Percentiles rank a stretch among this genome's conserved stretches.
Conservation (phyloP, 2,888 invertebrate species). For the Ophion ventricosus region DNA sequence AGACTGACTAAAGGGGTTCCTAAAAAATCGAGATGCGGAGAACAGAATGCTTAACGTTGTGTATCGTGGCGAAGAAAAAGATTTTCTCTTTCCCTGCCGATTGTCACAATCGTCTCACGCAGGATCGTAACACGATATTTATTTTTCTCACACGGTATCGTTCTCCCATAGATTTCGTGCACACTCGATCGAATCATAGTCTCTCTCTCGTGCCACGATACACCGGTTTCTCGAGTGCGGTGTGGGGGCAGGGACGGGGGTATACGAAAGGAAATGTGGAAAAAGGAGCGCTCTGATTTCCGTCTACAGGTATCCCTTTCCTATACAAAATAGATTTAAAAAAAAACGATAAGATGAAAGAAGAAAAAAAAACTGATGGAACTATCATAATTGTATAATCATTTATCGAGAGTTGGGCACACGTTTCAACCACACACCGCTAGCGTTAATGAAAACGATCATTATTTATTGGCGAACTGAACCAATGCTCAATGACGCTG, state of each 20-base stretch:
- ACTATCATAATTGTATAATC: conserved; percentile 57
- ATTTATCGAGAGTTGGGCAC: conserved; percentile 56
- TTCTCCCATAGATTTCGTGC: conserved; percentile 13
- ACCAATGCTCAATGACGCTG: conserved; percentile 76
- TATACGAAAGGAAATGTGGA: conserved; percentile 25
- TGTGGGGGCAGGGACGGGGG: neutral
- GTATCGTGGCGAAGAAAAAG: conserved; percentile 35
- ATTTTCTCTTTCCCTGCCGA: neutral
- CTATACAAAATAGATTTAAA: conserved; percentile 42
- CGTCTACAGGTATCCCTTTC: conserved; percentile 59
- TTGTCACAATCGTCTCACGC: conserved; percentile 14
- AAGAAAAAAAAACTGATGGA: conserved; percentile 45
- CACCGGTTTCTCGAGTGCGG: conserved; percentile 21
- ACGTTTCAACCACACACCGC: conserved; percentile 62
- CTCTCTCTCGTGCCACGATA: conserved; percentile 41
- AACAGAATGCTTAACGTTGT: conserved; percentile 46
- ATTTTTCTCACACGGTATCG: conserved; percentile 20
- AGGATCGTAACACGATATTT: conserved; percentile 3
- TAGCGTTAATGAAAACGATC: conserved; percentile 56
- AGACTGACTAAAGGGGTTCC: conserved; percentile 69
- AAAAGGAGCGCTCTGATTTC: conserved; percentile 50
- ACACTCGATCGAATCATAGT: conserved; percentile 32
- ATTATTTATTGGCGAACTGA: conserved; percentile 74
- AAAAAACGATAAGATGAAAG: conserved; percentile 21
- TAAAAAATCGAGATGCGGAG: conserved; percentile 49